These are phyloP conservation scores for Myotis davidii DNA, from an alignment of 2,113 vertebrate species.

Conservation along the genomic window DNA sequence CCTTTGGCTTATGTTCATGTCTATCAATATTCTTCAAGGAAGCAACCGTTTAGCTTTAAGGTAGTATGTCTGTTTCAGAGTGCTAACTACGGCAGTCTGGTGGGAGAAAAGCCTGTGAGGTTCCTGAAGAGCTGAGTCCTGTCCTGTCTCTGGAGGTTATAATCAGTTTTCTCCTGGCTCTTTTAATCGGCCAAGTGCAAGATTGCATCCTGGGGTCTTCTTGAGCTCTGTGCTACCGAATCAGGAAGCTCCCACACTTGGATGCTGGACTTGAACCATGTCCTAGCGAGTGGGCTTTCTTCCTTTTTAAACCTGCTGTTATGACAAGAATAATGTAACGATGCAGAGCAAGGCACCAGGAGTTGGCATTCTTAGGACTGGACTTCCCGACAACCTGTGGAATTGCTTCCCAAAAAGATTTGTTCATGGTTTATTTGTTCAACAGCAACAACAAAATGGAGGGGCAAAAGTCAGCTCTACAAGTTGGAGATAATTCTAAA, in stretches of 20 bases:
- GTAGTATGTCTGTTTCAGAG: slow-evolving; percentile 12
- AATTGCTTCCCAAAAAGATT: background rate
- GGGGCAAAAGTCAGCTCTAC: background rate
- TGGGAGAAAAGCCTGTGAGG: slow-evolving; percentile 40
- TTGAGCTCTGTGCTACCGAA: background rate
- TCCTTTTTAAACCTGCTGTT: background rate
- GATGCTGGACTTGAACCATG: background rate
- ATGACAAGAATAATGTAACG: background rate
- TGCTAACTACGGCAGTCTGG: slow-evolving; percentile 54
- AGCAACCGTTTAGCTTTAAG: background rate
- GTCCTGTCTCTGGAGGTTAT: slow-evolving; percentile 44
- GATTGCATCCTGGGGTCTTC: background rate
- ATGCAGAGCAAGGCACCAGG: background rate
- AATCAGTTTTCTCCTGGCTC: slow-evolving; percentile 29
- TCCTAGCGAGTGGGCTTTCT: background rate
- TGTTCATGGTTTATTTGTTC: background rate
- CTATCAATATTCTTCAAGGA: slow-evolving; percentile 12
- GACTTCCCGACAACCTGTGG: background rate
- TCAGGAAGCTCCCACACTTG: background rate
- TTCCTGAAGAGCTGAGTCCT: slow-evolving; percentile 17
- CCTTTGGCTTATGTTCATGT: background rate
- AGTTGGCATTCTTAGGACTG: background rate
- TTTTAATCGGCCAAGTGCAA: background rate
- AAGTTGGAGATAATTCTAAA: background rate
- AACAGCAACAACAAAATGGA: too few species aligned